phyloP scores from a whole-genome alignment of 2,113 vertebrate genomes.

The Tympanuchus pallidicinctus region DNA sequence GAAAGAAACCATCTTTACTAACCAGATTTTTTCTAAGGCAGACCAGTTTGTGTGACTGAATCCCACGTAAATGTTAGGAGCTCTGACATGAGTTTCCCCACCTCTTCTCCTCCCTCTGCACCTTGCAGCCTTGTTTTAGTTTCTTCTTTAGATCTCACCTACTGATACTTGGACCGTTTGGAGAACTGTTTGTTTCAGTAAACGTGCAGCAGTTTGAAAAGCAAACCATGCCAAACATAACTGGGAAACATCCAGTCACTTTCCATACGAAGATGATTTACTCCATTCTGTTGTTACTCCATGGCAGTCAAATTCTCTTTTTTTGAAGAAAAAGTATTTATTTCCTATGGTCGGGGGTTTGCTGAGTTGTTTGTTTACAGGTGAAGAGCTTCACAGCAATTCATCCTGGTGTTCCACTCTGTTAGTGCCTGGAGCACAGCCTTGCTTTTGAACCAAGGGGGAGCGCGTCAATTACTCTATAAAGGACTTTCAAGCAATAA shows the following conservation, averaged over 20 bases:
- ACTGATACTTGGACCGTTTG: not conserved
- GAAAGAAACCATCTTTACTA: not conserved
- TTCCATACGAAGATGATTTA: not conserved
- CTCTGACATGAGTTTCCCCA: not conserved
- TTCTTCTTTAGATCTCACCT: not conserved
- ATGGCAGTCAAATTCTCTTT: not conserved
- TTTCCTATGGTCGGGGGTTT: not conserved
- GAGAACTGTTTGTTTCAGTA: not conserved
- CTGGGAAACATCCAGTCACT: not conserved
- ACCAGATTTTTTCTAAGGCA: not conserved
- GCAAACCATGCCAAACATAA: not conserved
- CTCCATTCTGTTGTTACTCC: not conserved
- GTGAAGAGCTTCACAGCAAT: not conserved
- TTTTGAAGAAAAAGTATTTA: not conserved
- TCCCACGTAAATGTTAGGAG: not conserved
- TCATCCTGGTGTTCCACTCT: not conserved
- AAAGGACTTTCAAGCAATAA: slow-evolving; percentile 29
- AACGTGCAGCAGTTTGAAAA: not conserved
- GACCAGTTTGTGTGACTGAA: not conserved
- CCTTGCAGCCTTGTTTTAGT: not conserved
- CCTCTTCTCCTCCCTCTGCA: fast-evolving
- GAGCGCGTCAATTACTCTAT: not conserved
- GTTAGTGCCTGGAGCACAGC: not conserved
- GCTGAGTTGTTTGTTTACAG: not conserved
- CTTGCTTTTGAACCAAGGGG: not conserved